A percentile compares a stretch with the other conserved stretches of the same genome.
These are phyloP conservation scores for Theonella swinhoei DNA, from an alignment of 37 sponge, comb jelly and placozoan species.

Conservation along the genomic window DNA sequence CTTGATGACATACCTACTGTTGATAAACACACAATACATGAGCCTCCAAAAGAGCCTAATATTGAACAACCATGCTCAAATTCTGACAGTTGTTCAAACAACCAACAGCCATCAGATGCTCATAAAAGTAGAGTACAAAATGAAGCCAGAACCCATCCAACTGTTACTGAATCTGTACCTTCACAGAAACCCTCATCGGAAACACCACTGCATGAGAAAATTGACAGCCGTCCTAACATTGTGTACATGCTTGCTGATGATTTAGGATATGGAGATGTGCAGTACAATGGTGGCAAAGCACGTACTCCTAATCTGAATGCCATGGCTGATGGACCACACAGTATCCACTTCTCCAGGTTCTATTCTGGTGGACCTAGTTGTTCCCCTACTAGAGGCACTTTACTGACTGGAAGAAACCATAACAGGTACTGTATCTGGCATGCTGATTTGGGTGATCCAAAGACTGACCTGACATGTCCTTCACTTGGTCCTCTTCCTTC, in stretches of 20 bases:
- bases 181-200: too few species aligned
- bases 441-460: constrained; percentile 30
- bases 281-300: constrained; percentile 59
- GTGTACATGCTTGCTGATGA: constrained; percentile 68
- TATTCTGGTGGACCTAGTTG: constrained; percentile 69
- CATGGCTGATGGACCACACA: constrained; percentile 45
- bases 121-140: too few species aligned
- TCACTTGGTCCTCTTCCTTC: constrained; percentile 28
- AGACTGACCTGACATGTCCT: constrained; percentile 32
- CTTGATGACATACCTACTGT: too few species aligned
- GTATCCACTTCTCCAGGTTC: constrained; percentile 37
- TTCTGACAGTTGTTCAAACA: too few species aligned
- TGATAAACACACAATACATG: too few species aligned
- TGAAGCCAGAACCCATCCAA: too few species aligned
- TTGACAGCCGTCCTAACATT: constrained; percentile 33
- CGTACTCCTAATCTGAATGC: constrained; percentile 53
- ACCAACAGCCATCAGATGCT: too few species aligned
- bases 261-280: constrained; percentile 70
- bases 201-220: neutral
- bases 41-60: too few species aligned
- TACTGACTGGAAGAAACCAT: constrained; percentile 75
- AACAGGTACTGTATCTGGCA: constrained; percentile 74
- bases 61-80: too few species aligned
- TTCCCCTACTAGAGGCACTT: constrained; percentile 65
- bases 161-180: too few species aligned